Evolutionary conservation across 1,140 invertebrate species (phyloP).

Genomic region (Monomorium pharaonis): DNA sequence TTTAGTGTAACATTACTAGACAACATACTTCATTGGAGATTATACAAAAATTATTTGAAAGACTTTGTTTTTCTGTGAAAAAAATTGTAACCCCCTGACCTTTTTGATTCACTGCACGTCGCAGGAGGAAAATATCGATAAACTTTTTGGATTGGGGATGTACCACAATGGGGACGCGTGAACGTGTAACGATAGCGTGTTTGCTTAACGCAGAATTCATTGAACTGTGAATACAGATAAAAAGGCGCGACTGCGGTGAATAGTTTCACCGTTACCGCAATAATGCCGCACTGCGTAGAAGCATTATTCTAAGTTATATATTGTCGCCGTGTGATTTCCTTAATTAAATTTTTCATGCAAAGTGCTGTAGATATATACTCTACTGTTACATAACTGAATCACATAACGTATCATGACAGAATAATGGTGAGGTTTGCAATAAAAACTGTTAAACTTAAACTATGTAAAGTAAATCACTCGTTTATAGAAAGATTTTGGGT

Average conservation of each 20-base stretch:
- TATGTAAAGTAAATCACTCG: neutral
- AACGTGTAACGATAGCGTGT: conserved; percentile 35
- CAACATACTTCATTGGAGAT: neutral
- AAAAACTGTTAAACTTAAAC: neutral
- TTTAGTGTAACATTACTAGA: neutral
- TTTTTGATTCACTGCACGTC: conserved; percentile 48
- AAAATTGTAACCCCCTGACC: neutral
- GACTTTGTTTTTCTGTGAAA: neutral
- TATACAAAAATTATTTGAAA: neutral
- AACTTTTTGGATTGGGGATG: conserved; percentile 39
- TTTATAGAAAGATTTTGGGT: neutral
- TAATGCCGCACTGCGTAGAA: conserved; percentile 20
- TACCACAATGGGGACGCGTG: conserved; percentile 36
- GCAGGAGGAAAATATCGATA: conserved; percentile 44
- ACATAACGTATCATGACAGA: neutral
- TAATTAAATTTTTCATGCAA: conserved; percentile 41
- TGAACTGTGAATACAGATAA: conserved; percentile 57
- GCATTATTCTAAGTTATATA: neutral
- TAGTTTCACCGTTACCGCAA: conserved; percentile 33
- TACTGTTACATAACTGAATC: neutral
- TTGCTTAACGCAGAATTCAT: conserved; percentile 57
- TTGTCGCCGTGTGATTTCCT: neutral
- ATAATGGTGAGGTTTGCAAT: neutral
- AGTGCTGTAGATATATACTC: neutral
- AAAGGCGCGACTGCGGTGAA: conserved; percentile 30